Percentiles rank a stretch among this genome's conserved stretches.
Evolutionary conservation across 2,113 vertebrate species (phyloP).

Genomic region (Tetrax tetrax): DNA sequence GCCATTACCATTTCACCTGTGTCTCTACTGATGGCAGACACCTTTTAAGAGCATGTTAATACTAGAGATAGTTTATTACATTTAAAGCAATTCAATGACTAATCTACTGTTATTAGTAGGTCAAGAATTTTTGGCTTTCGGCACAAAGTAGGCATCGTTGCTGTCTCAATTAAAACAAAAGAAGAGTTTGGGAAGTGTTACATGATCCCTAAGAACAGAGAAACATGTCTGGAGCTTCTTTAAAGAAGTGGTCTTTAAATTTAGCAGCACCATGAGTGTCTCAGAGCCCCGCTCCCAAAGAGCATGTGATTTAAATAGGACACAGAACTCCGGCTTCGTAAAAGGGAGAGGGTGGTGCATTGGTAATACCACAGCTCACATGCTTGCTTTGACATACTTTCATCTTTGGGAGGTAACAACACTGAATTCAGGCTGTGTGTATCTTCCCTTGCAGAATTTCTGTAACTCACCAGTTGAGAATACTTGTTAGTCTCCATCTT

Average conservation of each 20-base stretch:
- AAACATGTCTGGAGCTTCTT: not conserved
- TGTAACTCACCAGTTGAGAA: not conserved
- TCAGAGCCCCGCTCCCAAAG: not conserved
- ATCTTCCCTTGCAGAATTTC: not conserved
- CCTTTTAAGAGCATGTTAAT: not conserved
- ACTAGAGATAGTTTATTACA: not conserved
- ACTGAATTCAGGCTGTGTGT: not conserved
- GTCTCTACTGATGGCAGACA: not conserved
- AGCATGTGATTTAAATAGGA: not conserved
- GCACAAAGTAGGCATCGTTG: rapidly evolving
- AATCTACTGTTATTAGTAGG: not conserved
- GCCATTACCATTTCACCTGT: not conserved
- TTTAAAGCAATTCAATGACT: not conserved
- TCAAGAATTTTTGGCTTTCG: not conserved
- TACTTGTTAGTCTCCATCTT: not conserved
- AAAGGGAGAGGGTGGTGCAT: not conserved
- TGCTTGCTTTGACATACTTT: not conserved
- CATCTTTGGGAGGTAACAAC: not conserved
- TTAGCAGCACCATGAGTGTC: not conserved
- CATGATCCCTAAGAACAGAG: not conserved
- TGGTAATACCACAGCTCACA: not conserved
- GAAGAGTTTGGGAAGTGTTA: not conserved
- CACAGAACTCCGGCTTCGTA: not conserved
- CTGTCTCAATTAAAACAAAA: not conserved
- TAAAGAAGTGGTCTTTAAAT: not conserved